A percentile compares a stretch with the other conserved stretches of the same genome.
phyloP scores from a whole-genome alignment of 2,113 vertebrate genomes.

The Syngnathus floridae region DNA sequence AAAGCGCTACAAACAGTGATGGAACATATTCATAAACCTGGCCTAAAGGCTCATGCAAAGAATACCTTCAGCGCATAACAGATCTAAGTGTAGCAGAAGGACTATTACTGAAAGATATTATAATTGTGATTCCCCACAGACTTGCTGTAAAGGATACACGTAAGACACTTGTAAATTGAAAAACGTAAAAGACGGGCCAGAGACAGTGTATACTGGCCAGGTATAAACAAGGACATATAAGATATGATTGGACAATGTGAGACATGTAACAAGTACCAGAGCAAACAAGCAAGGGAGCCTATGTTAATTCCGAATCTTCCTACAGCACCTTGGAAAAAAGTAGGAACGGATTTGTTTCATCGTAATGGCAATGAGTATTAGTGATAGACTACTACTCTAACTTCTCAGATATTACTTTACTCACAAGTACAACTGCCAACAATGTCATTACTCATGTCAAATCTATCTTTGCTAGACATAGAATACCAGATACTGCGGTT shows the following conservation, averaged over 20 bases:
- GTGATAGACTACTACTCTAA: background rate
- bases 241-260: slow-evolving; percentile 18
- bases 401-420: no score
- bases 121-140: no score
- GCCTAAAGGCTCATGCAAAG: no score
- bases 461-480: no score
- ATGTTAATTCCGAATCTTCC: background rate
- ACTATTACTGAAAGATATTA: no score
- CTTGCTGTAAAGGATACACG: slow-evolving; percentile 4
- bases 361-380: slow-evolving; percentile 17
- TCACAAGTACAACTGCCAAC: no score
- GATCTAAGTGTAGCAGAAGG: no score
- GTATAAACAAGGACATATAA: slow-evolving; percentile 14
- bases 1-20: no score
- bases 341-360: slow-evolving; percentile 27
- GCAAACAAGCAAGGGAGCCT: slow-evolving; percentile 19
- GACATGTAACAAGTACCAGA: slow-evolving; percentile 17
- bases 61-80: no score
- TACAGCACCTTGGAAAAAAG: slow-evolving; percentile 21
- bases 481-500: no score
- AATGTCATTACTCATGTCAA: no score
- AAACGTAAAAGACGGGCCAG: slow-evolving; percentile 24
- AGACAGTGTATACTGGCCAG: slow-evolving; percentile 25
- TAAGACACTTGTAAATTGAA: slow-evolving; percentile 22
- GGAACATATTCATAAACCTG: no score